These are phyloP conservation scores for Bos indicus DNA, from an alignment of 2,113 vertebrate species.

Conservation along the genomic window DNA sequence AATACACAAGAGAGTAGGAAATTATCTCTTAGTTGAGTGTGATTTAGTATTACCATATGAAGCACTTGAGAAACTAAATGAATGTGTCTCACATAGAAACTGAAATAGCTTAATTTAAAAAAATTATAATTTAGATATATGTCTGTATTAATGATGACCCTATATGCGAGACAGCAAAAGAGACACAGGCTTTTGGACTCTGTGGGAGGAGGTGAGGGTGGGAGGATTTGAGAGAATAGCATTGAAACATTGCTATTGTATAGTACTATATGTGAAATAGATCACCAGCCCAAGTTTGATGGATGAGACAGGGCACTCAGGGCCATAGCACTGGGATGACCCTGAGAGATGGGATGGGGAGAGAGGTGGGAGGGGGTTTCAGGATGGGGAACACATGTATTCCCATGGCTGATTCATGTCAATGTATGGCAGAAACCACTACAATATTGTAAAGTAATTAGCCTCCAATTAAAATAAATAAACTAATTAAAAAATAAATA, in stretches of 20 bases:
- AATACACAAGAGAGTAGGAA: not conserved
- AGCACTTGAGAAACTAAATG: not conserved
- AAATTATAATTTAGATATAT: not conserved
- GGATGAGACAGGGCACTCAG: not conserved
- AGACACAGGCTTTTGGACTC: not conserved
- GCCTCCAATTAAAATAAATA: not conserved
- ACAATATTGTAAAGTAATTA: not conserved
- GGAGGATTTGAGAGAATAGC: not conserved
- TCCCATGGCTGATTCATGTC: not conserved
- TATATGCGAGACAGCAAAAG: not conserved
- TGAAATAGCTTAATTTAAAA: conserved; percentile 21
- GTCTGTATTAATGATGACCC: not conserved
- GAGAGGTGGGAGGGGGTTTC: not conserved
- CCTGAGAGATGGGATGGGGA: not conserved
- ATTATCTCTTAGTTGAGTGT: not conserved
- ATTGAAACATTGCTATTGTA: not conserved
- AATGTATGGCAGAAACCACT: not conserved
- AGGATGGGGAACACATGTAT: not conserved
- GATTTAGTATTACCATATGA: not conserved
- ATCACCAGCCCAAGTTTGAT: not conserved
- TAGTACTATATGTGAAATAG: not conserved
- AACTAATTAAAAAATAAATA: not conserved
- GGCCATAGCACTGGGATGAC: not conserved
- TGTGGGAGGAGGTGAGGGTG: not conserved
- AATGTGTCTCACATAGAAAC: not conserved